A percentile compares a stretch with the other conserved stretches of the same genome.
Conservation (phyloP, 2,888 invertebrate genomes). For the Nomada goodeniana region DNA sequence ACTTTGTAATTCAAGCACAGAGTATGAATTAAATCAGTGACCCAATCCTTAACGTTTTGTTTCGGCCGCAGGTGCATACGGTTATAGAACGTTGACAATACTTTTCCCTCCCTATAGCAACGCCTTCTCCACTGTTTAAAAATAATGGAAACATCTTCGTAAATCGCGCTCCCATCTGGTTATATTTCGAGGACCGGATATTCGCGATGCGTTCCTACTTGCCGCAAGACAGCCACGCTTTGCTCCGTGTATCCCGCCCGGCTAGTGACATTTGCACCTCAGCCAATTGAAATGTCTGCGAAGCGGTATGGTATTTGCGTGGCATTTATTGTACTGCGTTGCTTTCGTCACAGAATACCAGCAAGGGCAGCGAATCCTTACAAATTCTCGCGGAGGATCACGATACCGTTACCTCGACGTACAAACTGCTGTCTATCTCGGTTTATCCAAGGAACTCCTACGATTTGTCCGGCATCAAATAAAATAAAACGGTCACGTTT, state of each 20-base stretch:
- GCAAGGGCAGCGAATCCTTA: conserved; percentile 67
- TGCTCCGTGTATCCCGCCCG: not conserved
- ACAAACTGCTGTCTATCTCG: conserved; percentile 9
- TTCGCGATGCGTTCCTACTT: not conserved
- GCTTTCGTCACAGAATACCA: conserved; percentile 52
- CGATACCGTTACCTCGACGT: conserved; percentile 39
- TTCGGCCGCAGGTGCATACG: too few relatives aligned
- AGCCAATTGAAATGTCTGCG: conserved; percentile 41
- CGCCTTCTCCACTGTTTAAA: too few relatives aligned
- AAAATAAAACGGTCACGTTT: not conserved
- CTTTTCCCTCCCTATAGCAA: too few relatives aligned
- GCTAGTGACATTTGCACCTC: conserved; percentile 63
- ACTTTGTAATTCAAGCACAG: too few relatives aligned
- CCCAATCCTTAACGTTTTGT: too few relatives aligned
- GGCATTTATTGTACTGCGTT: conserved; percentile 72
- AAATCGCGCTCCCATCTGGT: too few relatives aligned
- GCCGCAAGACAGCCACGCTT: not conserved
- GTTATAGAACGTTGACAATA: too few relatives aligned
- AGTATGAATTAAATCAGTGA: too few relatives aligned
- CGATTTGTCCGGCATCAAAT: not conserved
- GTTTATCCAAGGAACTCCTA: conserved; percentile 36
- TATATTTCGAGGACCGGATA: too few relatives aligned
- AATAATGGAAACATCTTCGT: too few relatives aligned
- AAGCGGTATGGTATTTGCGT: conserved; percentile 75
- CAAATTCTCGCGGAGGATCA: conserved; percentile 50